These are phyloP conservation scores for Cerceris ruficornis DNA, from an alignment of 2,888 invertebrate species.

Conservation along the genomic window DNA sequence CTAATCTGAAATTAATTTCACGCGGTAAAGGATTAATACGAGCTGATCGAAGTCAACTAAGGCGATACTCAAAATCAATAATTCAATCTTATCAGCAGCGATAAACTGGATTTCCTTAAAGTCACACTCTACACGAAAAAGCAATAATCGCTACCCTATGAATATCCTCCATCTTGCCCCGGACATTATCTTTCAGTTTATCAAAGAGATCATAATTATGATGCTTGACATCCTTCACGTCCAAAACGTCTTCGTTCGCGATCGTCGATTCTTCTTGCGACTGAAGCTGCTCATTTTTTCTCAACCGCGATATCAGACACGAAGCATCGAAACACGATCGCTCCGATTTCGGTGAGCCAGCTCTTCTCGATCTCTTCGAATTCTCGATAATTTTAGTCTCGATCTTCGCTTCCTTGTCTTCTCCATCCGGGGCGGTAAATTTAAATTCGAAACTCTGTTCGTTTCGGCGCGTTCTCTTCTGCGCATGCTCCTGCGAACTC, in stretches of 20 bases:
- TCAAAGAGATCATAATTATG: constrained; percentile 53
- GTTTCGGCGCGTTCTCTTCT: background rate
- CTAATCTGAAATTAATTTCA: no score
- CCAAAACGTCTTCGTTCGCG: constrained; percentile 27
- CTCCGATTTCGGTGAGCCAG: constrained; percentile 11
- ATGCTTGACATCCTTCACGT: constrained; percentile 50
- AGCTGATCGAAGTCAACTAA: no score
- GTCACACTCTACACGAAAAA: no score
- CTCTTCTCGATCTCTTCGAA: constrained; percentile 15
- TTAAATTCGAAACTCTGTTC: constrained; percentile 43
- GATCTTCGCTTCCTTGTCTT: constrained; percentile 32
- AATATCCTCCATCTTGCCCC: constrained; percentile 84
- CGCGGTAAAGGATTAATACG: no score
- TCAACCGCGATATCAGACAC: constrained; percentile 13
- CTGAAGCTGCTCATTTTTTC: constrained; percentile 15
- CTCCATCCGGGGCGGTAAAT: constrained; percentile 22
- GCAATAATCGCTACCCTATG: constrained; percentile 83
- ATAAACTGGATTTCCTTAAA: no score
- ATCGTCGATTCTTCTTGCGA: background rate
- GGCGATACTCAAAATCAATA: no score
- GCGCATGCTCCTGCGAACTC: background rate
- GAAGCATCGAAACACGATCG: constrained; percentile 9
- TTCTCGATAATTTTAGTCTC: constrained; percentile 43
- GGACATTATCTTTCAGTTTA: constrained; percentile 77
- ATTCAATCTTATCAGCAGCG: no score